Evolutionary conservation across 2,888 invertebrate genomes (phyloP), one percentile per base, ranked within the genome.

Genomic region (Dicroscelio sp.): DNA sequence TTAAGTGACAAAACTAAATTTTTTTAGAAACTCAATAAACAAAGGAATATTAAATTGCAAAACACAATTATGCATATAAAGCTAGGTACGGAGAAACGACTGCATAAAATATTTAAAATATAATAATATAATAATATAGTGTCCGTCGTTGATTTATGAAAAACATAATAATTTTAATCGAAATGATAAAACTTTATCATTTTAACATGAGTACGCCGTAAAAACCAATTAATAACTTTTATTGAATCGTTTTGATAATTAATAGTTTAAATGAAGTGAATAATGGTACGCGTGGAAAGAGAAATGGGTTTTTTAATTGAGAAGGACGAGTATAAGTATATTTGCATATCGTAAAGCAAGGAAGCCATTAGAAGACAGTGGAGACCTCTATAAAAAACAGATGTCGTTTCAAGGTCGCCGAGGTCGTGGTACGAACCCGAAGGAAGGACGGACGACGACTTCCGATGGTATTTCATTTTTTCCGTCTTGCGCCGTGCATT

Each of bases 401-500:
- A 90, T 88, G 92, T 93, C 92, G 90, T 93, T 92, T 58, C 91
- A 92, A 94, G 93, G 94, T 94, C 94, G 94, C 87, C 93, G 88
- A 93, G 94, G 89, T 91, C 89, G 86, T 92, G 88, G 83, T 90
- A 60, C 87, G 90, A 79, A 76, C 92, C 93, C 94, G 92, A 92
- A 93, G 88, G 95, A 96, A 96, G 95, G 95, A 95, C 95, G 95
- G 95, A 78, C 95, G 93, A 94, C 94, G 95, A 95, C 95, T 95
- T 93, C 92, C 91, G 93, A 92, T 91, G 83, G 84, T 84, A 86
- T 91, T 86, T 89, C 79, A 84, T 82, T 89, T 86, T 82, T 86
- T 86, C 60, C 71, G 71, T 79, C 73, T 35, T 55, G 60, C 65
- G 35, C 33, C 35, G 73, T 23, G 85, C 71, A 65, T 73, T 90